Conservation (phyloP, 1,140 invertebrate genomes). For the Acyrthosiphon pisum region DNA sequence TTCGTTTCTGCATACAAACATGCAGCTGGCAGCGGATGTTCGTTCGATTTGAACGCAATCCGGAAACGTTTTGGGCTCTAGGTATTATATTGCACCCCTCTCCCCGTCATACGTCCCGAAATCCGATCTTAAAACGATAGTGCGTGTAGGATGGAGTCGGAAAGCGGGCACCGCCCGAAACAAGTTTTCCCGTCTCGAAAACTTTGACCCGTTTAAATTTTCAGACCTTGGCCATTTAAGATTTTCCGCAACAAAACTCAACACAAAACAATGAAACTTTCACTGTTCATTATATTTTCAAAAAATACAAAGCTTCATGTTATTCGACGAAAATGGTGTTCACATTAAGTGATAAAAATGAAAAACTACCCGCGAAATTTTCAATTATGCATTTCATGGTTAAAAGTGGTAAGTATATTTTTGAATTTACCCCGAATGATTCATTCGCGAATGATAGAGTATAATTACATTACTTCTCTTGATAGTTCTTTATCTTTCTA, state of each 20-base stretch:
- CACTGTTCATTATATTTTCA: constrained; percentile 27
- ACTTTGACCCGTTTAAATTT: constrained; percentile 29
- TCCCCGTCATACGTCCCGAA: not conserved
- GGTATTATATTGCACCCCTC: not conserved
- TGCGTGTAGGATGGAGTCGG: too few species aligned
- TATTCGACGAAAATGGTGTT: not conserved
- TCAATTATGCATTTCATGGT: not conserved
- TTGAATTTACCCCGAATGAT: not conserved
- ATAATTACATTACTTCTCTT: not conserved
- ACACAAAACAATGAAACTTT: constrained; percentile 21
- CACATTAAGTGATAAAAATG: constrained; percentile 32
- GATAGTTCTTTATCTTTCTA: not conserved
- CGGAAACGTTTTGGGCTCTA: constrained; percentile 38
- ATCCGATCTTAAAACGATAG: constrained; percentile 30
- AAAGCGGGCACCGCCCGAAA: not conserved
- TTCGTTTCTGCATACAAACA: not conserved
- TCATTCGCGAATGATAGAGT: not conserved
- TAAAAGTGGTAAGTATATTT: not conserved
- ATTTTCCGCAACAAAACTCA: constrained; percentile 2
- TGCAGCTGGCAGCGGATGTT: constrained; percentile 29
- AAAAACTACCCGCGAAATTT: not conserved
- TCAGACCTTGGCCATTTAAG: constrained; percentile 25
- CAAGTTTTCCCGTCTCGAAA: constrained; percentile 28
- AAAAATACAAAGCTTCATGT: not conserved
- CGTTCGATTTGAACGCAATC: not conserved